Evolutionary conservation across 2,888 invertebrate species (phyloP).

Genomic region (Mimumesa dahlbomi): DNA sequence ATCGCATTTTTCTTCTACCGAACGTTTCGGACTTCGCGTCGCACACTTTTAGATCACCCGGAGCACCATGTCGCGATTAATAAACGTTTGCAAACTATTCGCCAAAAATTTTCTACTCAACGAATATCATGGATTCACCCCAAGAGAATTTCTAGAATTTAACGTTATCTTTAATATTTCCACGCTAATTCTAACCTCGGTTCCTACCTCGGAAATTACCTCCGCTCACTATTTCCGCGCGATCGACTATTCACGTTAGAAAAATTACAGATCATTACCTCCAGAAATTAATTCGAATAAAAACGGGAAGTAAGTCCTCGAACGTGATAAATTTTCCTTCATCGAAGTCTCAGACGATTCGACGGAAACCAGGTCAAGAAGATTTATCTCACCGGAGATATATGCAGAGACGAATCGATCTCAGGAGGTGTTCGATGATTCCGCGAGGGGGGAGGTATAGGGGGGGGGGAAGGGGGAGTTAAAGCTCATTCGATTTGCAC

Average conservation of each 20-base stretch:
- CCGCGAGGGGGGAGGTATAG: too few relatives aligned
- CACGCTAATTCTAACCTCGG: too few relatives aligned
- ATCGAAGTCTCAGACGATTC: background rate
- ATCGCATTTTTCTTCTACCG: slow-evolving; percentile 37
- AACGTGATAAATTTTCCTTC: background rate
- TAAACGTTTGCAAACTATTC: too few relatives aligned
- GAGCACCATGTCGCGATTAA: too few relatives aligned
- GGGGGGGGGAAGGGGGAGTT: too few relatives aligned
- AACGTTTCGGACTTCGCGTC: slow-evolving; percentile 10
- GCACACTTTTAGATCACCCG: background rate
- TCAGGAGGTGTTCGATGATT: slow-evolving; percentile 7
- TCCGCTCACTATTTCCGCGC: too few relatives aligned
- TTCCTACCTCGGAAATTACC: too few relatives aligned
- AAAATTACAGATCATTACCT: background rate
- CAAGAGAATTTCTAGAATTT: too few relatives aligned
- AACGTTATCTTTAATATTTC: too few relatives aligned
- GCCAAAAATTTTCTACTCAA: too few relatives aligned
- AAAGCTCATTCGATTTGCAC: slow-evolving; percentile 37
- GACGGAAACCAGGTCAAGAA: slow-evolving; percentile 19
- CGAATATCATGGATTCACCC: too few relatives aligned
- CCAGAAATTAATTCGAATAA: background rate
- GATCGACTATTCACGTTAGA: background rate
- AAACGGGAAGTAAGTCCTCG: background rate
- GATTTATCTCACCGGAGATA: slow-evolving; percentile 29
- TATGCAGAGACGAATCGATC: slow-evolving; percentile 6